Evolutionary conservation across 2,888 invertebrate species (phyloP).

Genomic region (Notodonta dromedarius): DNA sequence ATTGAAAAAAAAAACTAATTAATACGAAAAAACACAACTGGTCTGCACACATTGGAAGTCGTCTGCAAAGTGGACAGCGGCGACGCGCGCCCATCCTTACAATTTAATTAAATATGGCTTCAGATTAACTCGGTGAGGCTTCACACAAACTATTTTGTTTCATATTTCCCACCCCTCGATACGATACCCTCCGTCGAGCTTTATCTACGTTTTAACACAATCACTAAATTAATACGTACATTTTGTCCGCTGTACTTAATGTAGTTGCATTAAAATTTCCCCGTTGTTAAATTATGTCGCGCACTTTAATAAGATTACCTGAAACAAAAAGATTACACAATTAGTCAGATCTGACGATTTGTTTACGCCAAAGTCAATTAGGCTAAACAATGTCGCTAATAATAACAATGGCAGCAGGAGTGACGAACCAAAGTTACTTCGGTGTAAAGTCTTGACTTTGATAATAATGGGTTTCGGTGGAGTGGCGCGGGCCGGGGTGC

Average conservation of each 20-base stretch:
- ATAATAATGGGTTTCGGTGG: constrained; percentile 79
- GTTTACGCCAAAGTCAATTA: constrained; percentile 73
- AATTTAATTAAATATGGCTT: constrained; percentile 84
- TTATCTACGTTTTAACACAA: constrained; percentile 31
- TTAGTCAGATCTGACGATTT: constrained; percentile 69
- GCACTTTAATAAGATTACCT: constrained; percentile 64
- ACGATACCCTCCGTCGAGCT: constrained; percentile 35
- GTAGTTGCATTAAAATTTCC: constrained; percentile 33
- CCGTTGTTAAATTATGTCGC: constrained; percentile 37
- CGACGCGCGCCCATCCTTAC: constrained; percentile 65
- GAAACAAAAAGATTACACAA: constrained; percentile 75
- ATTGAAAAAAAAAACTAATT: constrained; percentile 10
- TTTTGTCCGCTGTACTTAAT: constrained; percentile 22
- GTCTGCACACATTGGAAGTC: constrained; percentile 59
- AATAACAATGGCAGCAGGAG: constrained; percentile 75
- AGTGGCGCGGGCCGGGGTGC: constrained; percentile 51
- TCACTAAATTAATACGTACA: constrained; percentile 26
- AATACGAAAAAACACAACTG: constrained; percentile 36
- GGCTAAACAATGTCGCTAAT: constrained; percentile 75
- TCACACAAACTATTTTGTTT: constrained; percentile 77
- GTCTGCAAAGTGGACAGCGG: constrained; percentile 64
- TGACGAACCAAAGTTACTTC: constrained; percentile 81
- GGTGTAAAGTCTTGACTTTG: constrained; percentile 79
- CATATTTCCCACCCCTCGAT: constrained; percentile 65
- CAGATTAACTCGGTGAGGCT: constrained; percentile 79